These are phyloP conservation scores for Oreohelix idahoensis DNA, from an alignment of 1,140 invertebrate species.

Conservation along the genomic window DNA sequence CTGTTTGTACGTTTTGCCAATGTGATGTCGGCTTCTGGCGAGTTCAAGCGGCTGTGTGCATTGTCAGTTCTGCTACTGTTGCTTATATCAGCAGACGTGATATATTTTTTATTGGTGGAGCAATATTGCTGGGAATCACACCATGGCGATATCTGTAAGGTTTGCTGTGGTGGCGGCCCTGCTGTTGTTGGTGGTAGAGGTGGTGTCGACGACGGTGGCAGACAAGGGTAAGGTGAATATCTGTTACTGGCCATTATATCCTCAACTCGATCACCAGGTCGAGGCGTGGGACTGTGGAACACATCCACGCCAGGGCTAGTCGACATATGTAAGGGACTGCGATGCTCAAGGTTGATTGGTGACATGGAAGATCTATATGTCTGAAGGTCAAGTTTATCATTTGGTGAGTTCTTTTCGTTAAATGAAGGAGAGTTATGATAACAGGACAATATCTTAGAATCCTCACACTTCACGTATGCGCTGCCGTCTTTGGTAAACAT, in stretches of 20 bases:
- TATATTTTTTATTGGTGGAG: neutral
- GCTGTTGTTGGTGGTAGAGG: neutral
- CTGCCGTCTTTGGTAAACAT: neutral
- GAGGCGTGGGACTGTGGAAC: slow-evolving; percentile 21
- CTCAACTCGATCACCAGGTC: slow-evolving; percentile 36
- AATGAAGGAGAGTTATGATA: neutral
- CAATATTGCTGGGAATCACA: neutral
- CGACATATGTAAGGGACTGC: neutral
- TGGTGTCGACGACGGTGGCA: neutral
- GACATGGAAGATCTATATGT: neutral
- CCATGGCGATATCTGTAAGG: neutral
- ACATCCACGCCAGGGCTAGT: neutral
- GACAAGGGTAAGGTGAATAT: neutral
- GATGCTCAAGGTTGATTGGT: neutral
- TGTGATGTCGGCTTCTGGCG: neutral
- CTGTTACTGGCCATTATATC: neutral
- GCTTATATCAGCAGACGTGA: neutral
- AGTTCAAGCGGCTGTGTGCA: neutral
- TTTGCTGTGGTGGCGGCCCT: neutral
- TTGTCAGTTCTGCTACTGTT: neutral
- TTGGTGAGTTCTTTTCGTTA: neutral
- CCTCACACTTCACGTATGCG: neutral
- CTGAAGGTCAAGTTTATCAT: neutral
- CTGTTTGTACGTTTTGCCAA: too few species aligned
- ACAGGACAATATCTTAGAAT: neutral